Base-by-base conservation (phyloP, 2,888 invertebrate species). In the Epistrophe eligans region DNA sequence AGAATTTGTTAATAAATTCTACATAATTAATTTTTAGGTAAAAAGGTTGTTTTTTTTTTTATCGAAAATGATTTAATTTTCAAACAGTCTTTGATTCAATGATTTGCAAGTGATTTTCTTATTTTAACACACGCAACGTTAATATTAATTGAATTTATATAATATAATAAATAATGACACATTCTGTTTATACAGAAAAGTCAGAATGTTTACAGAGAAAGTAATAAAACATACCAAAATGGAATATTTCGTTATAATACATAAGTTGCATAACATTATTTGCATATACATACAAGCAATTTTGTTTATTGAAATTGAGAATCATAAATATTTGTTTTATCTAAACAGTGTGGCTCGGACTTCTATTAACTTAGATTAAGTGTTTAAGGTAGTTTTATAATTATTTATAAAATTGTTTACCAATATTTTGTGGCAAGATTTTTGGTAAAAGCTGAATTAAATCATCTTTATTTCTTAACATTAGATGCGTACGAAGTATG, bases 361-460 rank as follows among this genome's bases (percentile, higher is more conserved):
- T 79, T 79, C 52, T 87, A 74, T 55, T n/a, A 35, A 38, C 66
- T 60, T 79, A 82, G 45, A 58, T 52, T 79, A 66, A 3, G 4
- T 35, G 15, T 38, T 24, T 67, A 35, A 38, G 35, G 40, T 79
- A 52, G 19, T 48, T 52, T 38, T 60, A 19, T 10, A 19, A 32
- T 60, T 38, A 2, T 48, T 48, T 13, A 40, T 71, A 48, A 74
- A 84, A 40, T 74, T 66, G 64, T 9, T 38, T 70, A 77, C 70
- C 73, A 77, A 62, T 74, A 70, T 50, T 80, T 79, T 79, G 83
- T 72, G 87, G 87, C 87, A 87, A 87, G 87, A 83, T 87, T 67
- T 66, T 87, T 87, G 83, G 87, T 83, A 60, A 83, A 70, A 79
- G 87, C 83, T 87, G 79, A 79, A 64, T 66, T 71, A 71, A 74